Evolutionary conservation across 1,140 invertebrate species (phyloP), one percentile per base, ranked within the genome.

Genomic region (Hyphantria cunea): DNA sequence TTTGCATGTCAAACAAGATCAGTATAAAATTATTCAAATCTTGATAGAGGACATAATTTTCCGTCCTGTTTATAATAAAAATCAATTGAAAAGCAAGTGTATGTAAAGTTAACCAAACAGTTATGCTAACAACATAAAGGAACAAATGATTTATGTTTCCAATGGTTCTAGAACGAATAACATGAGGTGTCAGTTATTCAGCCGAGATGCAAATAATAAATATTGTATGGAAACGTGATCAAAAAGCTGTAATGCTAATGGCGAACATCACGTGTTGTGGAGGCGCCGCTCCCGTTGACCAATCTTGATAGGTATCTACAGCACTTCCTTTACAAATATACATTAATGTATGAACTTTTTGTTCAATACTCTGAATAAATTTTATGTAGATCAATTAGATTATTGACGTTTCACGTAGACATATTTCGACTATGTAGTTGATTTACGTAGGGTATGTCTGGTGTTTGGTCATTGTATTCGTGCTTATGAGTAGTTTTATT

Each of bases 171-270:
- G 47, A 45, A 58, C 44, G 48, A 58, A 58, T 44, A 58, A 37
- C 14, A 37, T 44, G 42, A 34, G 13, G 33, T 31, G 25, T 44
- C 55, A 58, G 34, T 49, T 48, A 58, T 58, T 58, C 55, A 58
- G 13, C 14, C 14, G 33, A 33, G 34, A 58, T 58, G 55, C 55
- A 58, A 58, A 58, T 48, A 58, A 39, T 48, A 48, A 58, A 39
- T 48, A 48, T 0, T 44, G 41, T n/a, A 44, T 58, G 44, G 44
- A 58, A 48, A 49, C 55, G 55, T 58, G 55, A 58, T 58, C 55
- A 32, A 58, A 58, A 58, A 58, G 45, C 45, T 58, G 15, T 49
- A 44, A 58, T 58, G 55, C 33, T 49, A 58, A 58, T 58, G 33
- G 47, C 25, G 9, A 11, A 11, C 31, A 33, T 49, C 55, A 58